Evolutionary conservation across 1,140 invertebrate species (phyloP).

Genomic region (Drosophila kikkawai): DNA sequence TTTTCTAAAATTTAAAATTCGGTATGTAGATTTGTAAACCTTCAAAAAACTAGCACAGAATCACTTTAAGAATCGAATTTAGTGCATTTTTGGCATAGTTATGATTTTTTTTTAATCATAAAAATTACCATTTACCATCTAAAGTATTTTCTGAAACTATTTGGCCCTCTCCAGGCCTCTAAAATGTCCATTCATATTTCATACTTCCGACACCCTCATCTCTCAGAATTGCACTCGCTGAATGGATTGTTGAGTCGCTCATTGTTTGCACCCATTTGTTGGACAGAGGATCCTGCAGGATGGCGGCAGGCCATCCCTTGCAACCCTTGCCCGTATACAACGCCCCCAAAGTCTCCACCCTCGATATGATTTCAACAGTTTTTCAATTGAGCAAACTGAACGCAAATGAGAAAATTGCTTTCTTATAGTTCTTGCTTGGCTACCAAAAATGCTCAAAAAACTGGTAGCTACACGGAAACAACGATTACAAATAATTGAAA

Average conservation of each 20-base stretch:
- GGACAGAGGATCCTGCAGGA: constrained; percentile 32
- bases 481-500: background rate
- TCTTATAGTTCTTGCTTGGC: constrained; percentile 59
- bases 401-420: constrained; percentile 72
- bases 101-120: no score
- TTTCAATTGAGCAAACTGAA: constrained; percentile 64
- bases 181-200: constrained; percentile 27
- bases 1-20: no score
- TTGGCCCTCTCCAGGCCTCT: constrained; percentile 8
- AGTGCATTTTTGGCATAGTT: no score
- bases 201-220: constrained; percentile 36
- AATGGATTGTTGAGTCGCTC: constrained; percentile 24
- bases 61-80: no score
- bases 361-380: constrained; percentile 56
- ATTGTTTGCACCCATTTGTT: constrained; percentile 48
- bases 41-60: no score
- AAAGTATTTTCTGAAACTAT: constrained; percentile 31
- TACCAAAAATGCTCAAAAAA: constrained; percentile 22
- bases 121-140: no score
- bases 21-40: no score
- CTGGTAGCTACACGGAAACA: constrained; percentile 2
- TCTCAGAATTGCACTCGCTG: constrained; percentile 17
- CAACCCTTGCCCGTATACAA: constrained; percentile 40
- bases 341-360: background rate
- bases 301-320: constrained; percentile 5